These are phyloP conservation scores for Phengaris arion DNA, from an alignment of 2,888 invertebrate species.

Conservation along the genomic window DNA sequence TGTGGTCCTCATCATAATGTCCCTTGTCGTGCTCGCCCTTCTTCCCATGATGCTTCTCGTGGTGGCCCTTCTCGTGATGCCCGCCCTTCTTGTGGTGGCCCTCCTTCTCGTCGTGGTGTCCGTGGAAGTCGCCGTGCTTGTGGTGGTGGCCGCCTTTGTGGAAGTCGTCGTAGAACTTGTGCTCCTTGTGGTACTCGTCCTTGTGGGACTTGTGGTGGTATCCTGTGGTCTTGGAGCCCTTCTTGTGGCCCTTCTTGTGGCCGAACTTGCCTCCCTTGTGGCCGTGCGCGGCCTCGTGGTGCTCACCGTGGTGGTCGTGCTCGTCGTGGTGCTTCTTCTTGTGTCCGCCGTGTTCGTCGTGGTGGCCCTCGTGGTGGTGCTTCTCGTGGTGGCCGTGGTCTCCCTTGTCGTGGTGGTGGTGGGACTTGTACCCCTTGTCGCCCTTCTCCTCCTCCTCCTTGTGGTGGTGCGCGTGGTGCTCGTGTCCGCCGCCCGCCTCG, in stretches of 20 bases:
- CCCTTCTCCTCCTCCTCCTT: constrained; percentile 87
- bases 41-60: constrained; percentile 89
- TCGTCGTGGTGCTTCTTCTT: constrained; percentile 90
- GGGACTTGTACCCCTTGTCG: constrained; percentile 87
- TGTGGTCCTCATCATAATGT: constrained; percentile 89
- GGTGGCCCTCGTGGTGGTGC: constrained; percentile 87
- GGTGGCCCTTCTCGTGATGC: constrained; percentile 87
- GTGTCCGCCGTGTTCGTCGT: constrained; percentile 88
- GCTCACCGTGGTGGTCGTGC: constrained; percentile 86
- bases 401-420: constrained; percentile 88
- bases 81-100: constrained; percentile 91
- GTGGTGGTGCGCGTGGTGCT: constrained; percentile 84
- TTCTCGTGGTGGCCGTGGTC: constrained; percentile 89
- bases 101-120: constrained; percentile 87
- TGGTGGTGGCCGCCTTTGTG: constrained; percentile 91
- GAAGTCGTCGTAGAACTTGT: constrained; percentile 93
- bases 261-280: constrained; percentile 90
- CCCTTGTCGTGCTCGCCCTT: constrained; percentile 90
- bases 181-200: constrained; percentile 92
- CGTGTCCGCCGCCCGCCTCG: constrained; percentile 84
- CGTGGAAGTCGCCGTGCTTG: constrained; percentile 89
- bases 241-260: constrained; percentile 91
- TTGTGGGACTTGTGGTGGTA: constrained; percentile 93
- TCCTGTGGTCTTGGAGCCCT: constrained; percentile 90
- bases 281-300: constrained; percentile 87